Evolutionary conservation across 2,888 invertebrate species (phyloP), one percentile per base, ranked within the genome.

Genomic region (Drosophila pegasa): DNA sequence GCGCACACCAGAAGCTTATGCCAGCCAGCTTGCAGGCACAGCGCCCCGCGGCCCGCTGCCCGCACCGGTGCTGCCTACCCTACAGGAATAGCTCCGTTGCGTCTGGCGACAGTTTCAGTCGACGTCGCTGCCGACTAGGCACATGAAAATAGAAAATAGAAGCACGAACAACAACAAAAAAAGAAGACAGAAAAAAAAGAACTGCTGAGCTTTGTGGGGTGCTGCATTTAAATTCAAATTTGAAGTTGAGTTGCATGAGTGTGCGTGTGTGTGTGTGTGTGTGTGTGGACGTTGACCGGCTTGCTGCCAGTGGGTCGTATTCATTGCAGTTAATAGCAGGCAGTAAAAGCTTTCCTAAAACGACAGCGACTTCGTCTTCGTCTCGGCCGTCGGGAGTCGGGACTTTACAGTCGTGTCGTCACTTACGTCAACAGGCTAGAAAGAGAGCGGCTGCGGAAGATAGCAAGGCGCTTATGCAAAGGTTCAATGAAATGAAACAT

Each of bases 251-350:
- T n/a, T 22, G 54, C 18, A 9, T 57, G 38, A 40, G 43, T 38
- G 31, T 47, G 50, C 20, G 41, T 64, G 56, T 41, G 33, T 62
- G 41, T 64, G 55, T 47, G 20, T 63, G 63, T 63, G 20, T 61
- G 45, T 67, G 50, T 78, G 72, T 78, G 79, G 74, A 78, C 78
- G 78, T 78, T 80, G 81, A 78, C 78, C 81, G 78, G 81, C 81
- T 62, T 69, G 57, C 50, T 69, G 58, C 43, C 63, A 64, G 63
- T 73, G 51, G 68, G 71, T 71, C 58, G 74, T 43, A 63, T 47
- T 51, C 43, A 51, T 55, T 59, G 63, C 57, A 40, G 20, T 55
- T 41, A 58, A 40, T 45, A 66, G 35, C 50, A 68, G 45, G 51
- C 66, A 35, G 61, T 41, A 35, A 80, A 67, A 73, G 72, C 71